phyloP scores from a whole-genome alignment of 2,797 vertebrate species.

The Vultur gryphus region DNA sequence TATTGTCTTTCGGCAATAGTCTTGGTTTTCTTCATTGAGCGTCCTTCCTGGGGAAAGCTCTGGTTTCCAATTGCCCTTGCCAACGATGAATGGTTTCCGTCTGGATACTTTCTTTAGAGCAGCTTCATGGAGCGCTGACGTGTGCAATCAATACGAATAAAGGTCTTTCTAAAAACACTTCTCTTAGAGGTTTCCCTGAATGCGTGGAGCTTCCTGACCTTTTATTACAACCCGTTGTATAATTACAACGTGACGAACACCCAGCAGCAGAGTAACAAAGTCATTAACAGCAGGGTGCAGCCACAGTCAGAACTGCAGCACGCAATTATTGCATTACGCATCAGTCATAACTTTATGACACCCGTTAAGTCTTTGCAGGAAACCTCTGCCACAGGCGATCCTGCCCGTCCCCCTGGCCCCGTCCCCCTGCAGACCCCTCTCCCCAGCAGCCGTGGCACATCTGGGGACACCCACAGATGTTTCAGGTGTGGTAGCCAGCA shows the following conservation, averaged over 20 bases:
- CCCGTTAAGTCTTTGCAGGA: not conserved
- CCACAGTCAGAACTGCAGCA: not conserved
- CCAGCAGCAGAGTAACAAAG: too few species aligned
- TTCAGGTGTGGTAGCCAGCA: rapidly evolving
- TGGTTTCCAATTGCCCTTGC: not conserved
- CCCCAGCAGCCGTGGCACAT: not conserved
- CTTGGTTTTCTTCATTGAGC: rapidly evolving
- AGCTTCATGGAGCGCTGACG: not conserved
- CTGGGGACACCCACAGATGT: not conserved
- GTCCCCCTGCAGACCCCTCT: too few species aligned
- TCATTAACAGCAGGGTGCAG: not conserved
- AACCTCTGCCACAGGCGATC: rapidly evolving
- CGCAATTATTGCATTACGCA: not conserved
- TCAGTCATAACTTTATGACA: too few species aligned
- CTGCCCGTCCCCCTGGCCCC: too few species aligned
- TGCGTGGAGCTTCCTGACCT: not conserved
- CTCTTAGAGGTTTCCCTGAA: not conserved
- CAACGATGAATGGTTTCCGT: rapidly evolving
- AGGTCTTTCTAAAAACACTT: not conserved
- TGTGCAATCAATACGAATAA: not conserved
- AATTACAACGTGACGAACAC: not conserved
- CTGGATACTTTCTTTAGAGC: not conserved
- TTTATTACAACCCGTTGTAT: not conserved
- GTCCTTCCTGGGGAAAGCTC: not conserved
- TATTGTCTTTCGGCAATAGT: not conserved